Evolutionary conservation across 2,113 vertebrate genomes (phyloP).

Genomic region (Vulpes ferrilata): DNA sequence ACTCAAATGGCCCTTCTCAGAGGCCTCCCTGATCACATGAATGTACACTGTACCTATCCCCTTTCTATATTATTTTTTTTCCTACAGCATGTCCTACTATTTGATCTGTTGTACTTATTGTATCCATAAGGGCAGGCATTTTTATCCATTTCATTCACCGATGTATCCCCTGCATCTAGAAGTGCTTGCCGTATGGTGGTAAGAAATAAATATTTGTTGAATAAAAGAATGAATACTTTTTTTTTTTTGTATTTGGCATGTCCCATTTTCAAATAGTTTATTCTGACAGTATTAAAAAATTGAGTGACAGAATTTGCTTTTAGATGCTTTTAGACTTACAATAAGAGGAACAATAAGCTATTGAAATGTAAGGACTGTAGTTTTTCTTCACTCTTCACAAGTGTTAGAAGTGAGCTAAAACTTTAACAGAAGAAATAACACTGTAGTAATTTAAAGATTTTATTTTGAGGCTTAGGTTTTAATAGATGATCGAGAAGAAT

Average conservation of each 20-base stretch:
- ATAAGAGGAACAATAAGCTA: not conserved
- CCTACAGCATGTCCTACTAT: not conserved
- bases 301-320: not conserved
- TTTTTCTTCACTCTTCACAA: constrained; percentile 9
- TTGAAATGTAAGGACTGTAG: not conserved
- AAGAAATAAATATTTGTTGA: not conserved
- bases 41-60: not conserved
- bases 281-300: not conserved
- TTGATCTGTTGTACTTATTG: not conserved
- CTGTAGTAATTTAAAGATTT: not conserved
- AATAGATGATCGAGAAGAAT: not conserved
- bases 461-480: constrained; percentile 56
- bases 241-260: not conserved
- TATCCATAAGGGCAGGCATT: not conserved
- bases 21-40: not conserved
- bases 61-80: not conserved
- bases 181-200: not conserved
- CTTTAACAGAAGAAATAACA: not conserved
- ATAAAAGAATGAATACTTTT: not conserved
- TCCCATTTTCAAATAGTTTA: not conserved
- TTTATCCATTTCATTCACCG: not conserved
- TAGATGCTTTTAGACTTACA: constrained; percentile 51
- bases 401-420: not conserved
- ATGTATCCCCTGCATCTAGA: not conserved
- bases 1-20: not conserved